These are phyloP conservation scores for Volucella bombylans DNA, from an alignment of 2,888 invertebrate species.

Conservation along the genomic window DNA sequence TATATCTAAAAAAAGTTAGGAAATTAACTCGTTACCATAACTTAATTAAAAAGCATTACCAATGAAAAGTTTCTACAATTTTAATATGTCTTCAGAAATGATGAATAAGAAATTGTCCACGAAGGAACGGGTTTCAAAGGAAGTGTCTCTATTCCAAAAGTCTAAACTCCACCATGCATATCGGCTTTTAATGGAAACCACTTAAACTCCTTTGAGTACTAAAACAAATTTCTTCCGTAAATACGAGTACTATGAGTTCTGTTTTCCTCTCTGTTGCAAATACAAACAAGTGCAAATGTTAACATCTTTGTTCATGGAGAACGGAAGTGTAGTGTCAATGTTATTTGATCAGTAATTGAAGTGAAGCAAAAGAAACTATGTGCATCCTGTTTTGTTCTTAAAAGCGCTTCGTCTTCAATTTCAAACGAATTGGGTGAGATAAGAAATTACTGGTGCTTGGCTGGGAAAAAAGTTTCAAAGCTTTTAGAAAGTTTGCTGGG, in stretches of 20 bases:
- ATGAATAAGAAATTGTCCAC: not conserved
- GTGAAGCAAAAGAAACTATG: not conserved
- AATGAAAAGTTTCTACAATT: too few species aligned
- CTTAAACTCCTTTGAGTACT: slow-evolving; percentile 31
- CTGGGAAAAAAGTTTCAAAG: too few species aligned
- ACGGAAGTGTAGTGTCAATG: slow-evolving; percentile 45
- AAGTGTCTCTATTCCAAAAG: not conserved
- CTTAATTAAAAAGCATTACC: too few species aligned
- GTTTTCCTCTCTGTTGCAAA: slow-evolving; percentile 2
- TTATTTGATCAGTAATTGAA: slow-evolving; percentile 67
- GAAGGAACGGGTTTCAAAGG: slow-evolving; percentile 12
- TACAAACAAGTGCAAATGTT: slow-evolving; percentile 41
- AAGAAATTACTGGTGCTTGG: not conserved
- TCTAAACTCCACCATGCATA: too few species aligned
- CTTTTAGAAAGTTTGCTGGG: too few species aligned
- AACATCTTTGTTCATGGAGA: slow-evolving; percentile 28
- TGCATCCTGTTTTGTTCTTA: not conserved
- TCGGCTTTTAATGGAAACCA: slow-evolving; percentile 38
- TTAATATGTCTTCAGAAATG: too few species aligned
- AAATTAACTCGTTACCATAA: too few species aligned
- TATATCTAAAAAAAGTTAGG: too few species aligned
- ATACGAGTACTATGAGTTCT: slow-evolving; percentile 6
- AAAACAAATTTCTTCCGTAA: slow-evolving; percentile 50
- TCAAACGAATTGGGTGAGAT: slow-evolving; percentile 17
- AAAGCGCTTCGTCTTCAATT: slow-evolving; percentile 25